Conservation (phyloP, 37 sponge, comb jelly and placozoan species). For the Theonella swinhoei region DNA sequence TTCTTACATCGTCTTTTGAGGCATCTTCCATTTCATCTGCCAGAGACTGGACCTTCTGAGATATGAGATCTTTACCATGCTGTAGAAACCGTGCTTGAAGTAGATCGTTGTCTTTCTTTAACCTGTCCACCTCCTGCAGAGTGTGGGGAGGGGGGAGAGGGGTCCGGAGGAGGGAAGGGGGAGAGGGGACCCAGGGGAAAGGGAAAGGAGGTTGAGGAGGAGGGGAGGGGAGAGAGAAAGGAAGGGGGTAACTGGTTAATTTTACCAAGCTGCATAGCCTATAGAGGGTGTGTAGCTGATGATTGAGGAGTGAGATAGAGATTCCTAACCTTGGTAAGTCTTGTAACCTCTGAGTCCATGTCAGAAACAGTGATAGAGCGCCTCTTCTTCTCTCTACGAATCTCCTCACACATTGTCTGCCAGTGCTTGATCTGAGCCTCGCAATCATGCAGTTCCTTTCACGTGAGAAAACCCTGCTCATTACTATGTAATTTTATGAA, state of each 20-base stretch:
- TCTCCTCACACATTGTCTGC: constrained; percentile 43
- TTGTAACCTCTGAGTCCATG: constrained; percentile 32
- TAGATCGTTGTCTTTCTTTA: constrained; percentile 29
- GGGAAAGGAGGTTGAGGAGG: background rate
- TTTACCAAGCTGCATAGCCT: no score
- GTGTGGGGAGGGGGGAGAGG: background rate
- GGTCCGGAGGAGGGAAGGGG: background rate
- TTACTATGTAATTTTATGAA: constrained; percentile 15
- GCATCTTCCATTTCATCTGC: constrained; percentile 66
- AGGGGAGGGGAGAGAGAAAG: background rate
- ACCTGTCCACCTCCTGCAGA: constrained; percentile 35
- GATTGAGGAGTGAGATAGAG: no score
- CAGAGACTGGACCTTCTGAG: constrained; percentile 27
- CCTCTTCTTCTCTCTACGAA: background rate
- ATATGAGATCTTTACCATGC: constrained; percentile 40
- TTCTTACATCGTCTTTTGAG: constrained; percentile 60
- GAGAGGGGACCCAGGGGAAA: background rate
- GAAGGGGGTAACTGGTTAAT: background rate
- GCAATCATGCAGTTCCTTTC: no score
- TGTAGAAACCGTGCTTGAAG: constrained; percentile 37
- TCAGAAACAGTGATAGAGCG: constrained; percentile 36
- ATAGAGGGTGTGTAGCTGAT: no score
- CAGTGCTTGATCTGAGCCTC: constrained; percentile 34
- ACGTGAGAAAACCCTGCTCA: no score
- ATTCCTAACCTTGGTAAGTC: constrained; percentile 47